Conservation (phyloP, 2,113 vertebrate genomes). For the Gorsachius goisagi region DNA sequence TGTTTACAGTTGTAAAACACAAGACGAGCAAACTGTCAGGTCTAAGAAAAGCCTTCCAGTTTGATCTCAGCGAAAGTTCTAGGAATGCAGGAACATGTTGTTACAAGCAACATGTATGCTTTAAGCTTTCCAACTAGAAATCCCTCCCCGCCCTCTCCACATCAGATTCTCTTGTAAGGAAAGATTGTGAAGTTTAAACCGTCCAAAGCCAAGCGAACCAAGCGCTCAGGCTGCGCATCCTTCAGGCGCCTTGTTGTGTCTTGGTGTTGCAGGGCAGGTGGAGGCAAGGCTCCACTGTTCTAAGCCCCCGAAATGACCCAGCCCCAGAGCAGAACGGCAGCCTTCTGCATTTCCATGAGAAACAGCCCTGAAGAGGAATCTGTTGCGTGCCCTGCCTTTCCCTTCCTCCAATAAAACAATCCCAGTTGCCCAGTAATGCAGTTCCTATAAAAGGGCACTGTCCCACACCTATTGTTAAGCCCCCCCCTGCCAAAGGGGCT, state of each 20-base stretch:
- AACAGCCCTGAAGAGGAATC: not conserved
- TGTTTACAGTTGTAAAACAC: not conserved
- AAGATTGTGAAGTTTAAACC: not conserved
- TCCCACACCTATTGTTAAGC: not conserved
- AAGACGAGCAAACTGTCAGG: not conserved
- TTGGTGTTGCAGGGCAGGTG: not conserved
- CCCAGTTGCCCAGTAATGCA: not conserved
- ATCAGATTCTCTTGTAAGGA: not conserved
- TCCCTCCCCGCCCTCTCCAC: not conserved
- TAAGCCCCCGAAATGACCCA: not conserved
- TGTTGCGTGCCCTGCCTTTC: not conserved
- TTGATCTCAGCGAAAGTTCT: not conserved
- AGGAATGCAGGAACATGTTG: not conserved
- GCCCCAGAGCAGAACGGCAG: not conserved
- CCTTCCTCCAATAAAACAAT: not conserved
- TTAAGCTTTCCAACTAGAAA: not conserved
- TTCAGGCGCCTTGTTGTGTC: not conserved
- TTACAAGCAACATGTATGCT: not conserved
- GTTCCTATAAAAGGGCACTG: not conserved
- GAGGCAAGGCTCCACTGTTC: not conserved
- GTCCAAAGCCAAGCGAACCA: not conserved
- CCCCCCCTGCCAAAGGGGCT: not conserved
- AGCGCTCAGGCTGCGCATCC: not conserved
- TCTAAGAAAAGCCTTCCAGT: not conserved
- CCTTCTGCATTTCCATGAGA: not conserved